phyloP scores from a whole-genome alignment of 2,888 invertebrate species.

The Platycnemis pennipes region DNA sequence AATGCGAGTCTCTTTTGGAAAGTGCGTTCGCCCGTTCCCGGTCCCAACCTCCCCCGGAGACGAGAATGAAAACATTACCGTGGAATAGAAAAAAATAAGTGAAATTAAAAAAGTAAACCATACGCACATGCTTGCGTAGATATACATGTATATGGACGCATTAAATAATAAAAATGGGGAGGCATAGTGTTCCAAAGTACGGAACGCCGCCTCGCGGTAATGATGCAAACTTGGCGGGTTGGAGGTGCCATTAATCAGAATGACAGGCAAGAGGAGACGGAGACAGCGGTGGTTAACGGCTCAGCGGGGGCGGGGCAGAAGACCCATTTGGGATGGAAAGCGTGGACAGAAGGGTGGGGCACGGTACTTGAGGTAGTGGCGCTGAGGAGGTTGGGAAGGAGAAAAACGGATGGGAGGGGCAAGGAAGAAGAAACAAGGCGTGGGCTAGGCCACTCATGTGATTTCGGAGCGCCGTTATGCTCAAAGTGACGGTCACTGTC shows the following conservation, averaged over 20 bases:
- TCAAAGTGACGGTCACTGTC: background rate
- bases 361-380: background rate
- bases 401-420: background rate
- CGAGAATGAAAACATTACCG: background rate
- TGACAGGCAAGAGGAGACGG: constrained; percentile 23
- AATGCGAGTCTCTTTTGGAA: background rate
- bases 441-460: background rate
- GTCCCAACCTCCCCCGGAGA: background rate
- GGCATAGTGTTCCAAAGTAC: background rate
- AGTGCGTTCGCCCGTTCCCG: background rate
- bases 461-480: background rate
- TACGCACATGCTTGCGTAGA: background rate
- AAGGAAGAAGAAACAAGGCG: background rate
- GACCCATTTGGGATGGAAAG: background rate
- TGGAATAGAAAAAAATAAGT: background rate
- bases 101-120: background rate
- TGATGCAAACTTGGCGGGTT: constrained; percentile 53
- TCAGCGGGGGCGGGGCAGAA: background rate
- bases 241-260: constrained; percentile 53
- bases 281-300: constrained; percentile 32
- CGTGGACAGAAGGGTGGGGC: background rate
- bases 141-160: background rate
- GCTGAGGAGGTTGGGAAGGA: background rate
- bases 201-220: constrained; percentile 28
- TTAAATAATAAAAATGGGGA: background rate